phyloP scores from a whole-genome alignment of 2,888 invertebrate species.

The Deilephila elpenor region DNA sequence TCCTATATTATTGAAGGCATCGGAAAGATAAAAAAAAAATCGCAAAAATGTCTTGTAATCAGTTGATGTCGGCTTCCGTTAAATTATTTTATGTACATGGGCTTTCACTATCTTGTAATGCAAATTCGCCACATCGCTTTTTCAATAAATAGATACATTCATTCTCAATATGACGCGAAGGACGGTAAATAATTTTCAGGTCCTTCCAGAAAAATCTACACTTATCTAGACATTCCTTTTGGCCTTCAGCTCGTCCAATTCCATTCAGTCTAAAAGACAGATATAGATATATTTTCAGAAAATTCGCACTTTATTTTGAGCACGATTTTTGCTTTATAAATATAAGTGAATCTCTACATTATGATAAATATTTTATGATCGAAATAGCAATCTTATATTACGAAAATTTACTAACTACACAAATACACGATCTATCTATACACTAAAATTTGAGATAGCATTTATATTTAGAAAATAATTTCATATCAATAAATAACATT shows the following conservation, averaged over 20 bases:
- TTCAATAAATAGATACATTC: background rate
- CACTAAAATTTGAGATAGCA: conserved; percentile 72
- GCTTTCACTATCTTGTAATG: background rate
- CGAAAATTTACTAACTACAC: conserved; percentile 44
- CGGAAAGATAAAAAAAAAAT: too few relatives aligned
- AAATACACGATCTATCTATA: conserved; percentile 60
- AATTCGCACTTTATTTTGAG: conserved; percentile 18
- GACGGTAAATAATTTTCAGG: conserved; percentile 69
- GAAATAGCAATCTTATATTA: conserved; percentile 43
- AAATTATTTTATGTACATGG: too few relatives aligned
- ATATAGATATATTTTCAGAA: conserved; percentile 18
- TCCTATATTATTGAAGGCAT: too few relatives aligned
- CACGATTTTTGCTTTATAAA: conserved; percentile 17
- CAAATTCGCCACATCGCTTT: conserved; percentile 7
- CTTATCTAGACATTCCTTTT: conserved; percentile 44
- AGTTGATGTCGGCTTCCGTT: too few relatives aligned
- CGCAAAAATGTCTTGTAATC: too few relatives aligned
- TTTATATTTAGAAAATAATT: conserved; percentile 73
- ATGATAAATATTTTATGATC: conserved; percentile 11
- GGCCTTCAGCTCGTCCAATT: conserved; percentile 43
- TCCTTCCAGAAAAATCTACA: conserved; percentile 50
- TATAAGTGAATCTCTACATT: conserved; percentile 21
- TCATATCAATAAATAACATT: conserved; percentile 75
- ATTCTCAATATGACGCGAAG: conserved; percentile 56
- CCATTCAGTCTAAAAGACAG: conserved; percentile 58